A percentile compares a stretch with the other conserved stretches of the same genome.
phyloP scores from a whole-genome alignment of 2,797 vertebrate species.

The Coregonus ussuriensis region DNA sequence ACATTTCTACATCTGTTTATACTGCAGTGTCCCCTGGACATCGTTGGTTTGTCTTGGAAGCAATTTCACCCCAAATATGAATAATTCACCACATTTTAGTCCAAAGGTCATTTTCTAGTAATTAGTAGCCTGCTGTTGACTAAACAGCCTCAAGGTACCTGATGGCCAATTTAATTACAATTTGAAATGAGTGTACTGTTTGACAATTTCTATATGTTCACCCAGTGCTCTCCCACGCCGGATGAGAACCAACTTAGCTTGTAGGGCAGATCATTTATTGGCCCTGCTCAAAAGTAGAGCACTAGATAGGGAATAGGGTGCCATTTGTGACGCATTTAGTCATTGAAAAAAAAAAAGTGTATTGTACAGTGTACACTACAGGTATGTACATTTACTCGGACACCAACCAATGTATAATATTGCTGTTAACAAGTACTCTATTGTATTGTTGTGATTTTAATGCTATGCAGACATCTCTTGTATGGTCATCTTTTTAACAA shows the following conservation, averaged over 20 bases:
- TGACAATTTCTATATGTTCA: conserved; percentile 84
- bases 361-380: conserved; percentile 15
- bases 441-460: not conserved
- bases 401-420: conserved; percentile 60
- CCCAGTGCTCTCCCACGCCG: conserved; percentile 67
- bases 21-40: conserved; percentile 63
- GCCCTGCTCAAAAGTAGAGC: not conserved
- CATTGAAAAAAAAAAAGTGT: not conserved
- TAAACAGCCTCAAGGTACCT: conserved; percentile 86
- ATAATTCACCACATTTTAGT: conserved; percentile 88
- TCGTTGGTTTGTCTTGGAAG: conserved; percentile 74
- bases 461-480: not conserved
- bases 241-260: conserved; percentile 68
- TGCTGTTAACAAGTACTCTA: not conserved
- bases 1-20: conserved; percentile 42
- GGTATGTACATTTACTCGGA: conserved; percentile 45
- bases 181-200: conserved; percentile 83
- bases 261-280: conserved; percentile 63
- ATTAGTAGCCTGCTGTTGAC: conserved; percentile 87
- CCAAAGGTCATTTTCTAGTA: conserved; percentile 87
- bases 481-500: not conserved
- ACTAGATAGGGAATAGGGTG: not conserved
- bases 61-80: conserved; percentile 79
- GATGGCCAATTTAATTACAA: conserved; percentile 87
- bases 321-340: not conserved